Evolutionary conservation across 64 coral and sea anemone genomes (phyloP).

Genomic region (Montipora cactus): DNA sequence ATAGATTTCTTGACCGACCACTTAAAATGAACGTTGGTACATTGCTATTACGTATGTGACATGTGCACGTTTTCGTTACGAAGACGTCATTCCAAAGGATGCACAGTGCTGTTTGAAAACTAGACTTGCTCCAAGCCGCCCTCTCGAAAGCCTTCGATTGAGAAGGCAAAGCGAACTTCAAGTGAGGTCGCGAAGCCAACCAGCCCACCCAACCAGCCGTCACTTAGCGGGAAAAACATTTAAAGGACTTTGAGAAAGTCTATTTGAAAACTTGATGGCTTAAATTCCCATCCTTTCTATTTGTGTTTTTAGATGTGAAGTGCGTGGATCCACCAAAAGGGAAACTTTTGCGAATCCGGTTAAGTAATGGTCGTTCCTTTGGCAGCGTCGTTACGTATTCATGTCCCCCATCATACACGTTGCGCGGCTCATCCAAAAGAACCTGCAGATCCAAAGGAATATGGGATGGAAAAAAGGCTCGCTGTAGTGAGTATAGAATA

Average conservation of each 20-base stretch:
- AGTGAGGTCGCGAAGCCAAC: too few relatives aligned
- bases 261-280: not conserved
- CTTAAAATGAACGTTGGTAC: too few relatives aligned
- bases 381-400: slow-evolving; percentile 45
- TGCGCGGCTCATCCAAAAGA: slow-evolving; percentile 59
- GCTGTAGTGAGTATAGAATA: slow-evolving; percentile 78
- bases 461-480: slow-evolving; percentile 79
- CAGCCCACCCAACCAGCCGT: too few relatives aligned
- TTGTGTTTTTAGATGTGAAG: slow-evolving; percentile 25
- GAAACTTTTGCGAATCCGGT: not conserved
- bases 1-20: too few relatives aligned
- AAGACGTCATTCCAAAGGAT: too few relatives aligned
- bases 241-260: not conserved
- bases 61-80: too few relatives aligned
- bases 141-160: too few relatives aligned
- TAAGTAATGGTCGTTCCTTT: slow-evolving; percentile 38
- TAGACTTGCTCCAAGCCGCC: too few relatives aligned
- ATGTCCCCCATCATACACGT: slow-evolving; percentile 38
- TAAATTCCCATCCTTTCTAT: not conserved
- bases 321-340: not conserved
- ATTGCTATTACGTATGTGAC: too few relatives aligned
- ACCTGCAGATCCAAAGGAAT: slow-evolving; percentile 76
- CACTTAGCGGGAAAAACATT: not conserved
- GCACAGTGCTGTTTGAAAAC: too few relatives aligned
- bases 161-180: too few relatives aligned